A percentile compares a stretch with the other conserved stretches of the same genome.
Conservation (phyloP, 2,113 vertebrate species). For the Hemiscyllium ocellatum region DNA sequence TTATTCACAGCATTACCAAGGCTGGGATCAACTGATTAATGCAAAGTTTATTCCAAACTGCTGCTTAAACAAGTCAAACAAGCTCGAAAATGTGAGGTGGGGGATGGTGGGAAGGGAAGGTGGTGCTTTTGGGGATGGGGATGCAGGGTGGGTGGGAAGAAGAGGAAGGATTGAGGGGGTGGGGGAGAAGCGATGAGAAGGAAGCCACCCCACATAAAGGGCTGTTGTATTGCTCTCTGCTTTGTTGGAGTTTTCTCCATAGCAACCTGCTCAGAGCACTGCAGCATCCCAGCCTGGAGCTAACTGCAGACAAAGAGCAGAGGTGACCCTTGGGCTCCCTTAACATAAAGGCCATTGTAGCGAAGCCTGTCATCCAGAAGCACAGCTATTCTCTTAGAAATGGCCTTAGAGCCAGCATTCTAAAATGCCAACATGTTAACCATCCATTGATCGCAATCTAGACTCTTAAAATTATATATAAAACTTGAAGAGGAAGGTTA, state of each 20-base stretch:
- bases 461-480: neutral
- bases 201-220: conserved; percentile 50
- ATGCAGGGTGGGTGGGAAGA: neutral
- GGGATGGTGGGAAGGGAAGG: neutral
- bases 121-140: no score
- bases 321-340: conserved; percentile 46
- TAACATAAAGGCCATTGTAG: conserved; percentile 42
- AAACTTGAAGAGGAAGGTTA: no score
- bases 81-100: conserved; percentile 11
- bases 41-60: conserved; percentile 46
- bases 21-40: neutral
- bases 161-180: neutral
- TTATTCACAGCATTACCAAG: neutral
- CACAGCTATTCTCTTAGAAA: neutral
- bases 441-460: neutral
- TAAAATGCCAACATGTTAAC: conserved; percentile 4
- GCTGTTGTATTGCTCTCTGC: conserved; percentile 51
- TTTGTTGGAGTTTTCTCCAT: conserved; percentile 54
- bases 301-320: conserved; percentile 48
- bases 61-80: conserved; percentile 60
- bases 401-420: neutral
- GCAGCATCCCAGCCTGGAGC: conserved; percentile 57
- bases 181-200: neutral
- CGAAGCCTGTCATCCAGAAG: neutral
- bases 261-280: conserved; percentile 53